These are phyloP conservation scores for Anas bahamensis DNA, from an alignment of 2,797 vertebrate genomes.

Conservation along the genomic window DNA sequence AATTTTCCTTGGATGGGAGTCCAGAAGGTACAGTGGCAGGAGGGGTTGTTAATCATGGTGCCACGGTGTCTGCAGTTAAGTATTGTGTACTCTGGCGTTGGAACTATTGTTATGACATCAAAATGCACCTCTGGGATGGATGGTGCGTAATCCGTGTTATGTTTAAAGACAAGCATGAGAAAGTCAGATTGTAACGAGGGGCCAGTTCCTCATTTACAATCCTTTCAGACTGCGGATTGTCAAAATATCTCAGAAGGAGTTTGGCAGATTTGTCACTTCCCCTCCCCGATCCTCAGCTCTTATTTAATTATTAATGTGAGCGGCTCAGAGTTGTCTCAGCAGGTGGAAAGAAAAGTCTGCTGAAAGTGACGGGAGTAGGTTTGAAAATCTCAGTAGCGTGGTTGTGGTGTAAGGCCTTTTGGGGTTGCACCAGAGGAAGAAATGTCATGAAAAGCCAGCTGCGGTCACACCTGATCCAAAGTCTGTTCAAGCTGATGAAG, in stretches of 20 bases:
- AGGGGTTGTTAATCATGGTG: slow-evolving; percentile 50
- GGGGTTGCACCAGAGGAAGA: background rate
- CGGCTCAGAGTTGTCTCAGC: background rate
- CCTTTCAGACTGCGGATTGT: slow-evolving; percentile 61
- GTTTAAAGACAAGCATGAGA: slow-evolving; percentile 53
- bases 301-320: slow-evolving; percentile 63
- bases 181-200: slow-evolving; percentile 30
- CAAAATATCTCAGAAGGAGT: slow-evolving; percentile 60
- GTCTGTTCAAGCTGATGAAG: background rate
- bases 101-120: slow-evolving; percentile 58
- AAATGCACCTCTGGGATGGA: slow-evolving; percentile 57
- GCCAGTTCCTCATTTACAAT: slow-evolving; percentile 65
- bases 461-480: background rate
- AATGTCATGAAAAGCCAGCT: background rate
- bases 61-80: background rate
- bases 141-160: background rate
- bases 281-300: slow-evolving; percentile 52
- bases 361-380: slow-evolving; percentile 29
- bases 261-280: slow-evolving; percentile 69
- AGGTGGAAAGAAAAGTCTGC: slow-evolving; percentile 33
- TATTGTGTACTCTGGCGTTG: background rate
- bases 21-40: slow-evolving; percentile 6
- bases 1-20: slow-evolving; percentile 46
- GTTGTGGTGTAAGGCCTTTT: background rate
- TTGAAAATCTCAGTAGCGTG: background rate